A percentile compares a stretch with the other conserved stretches of the same genome.
phyloP scores from a whole-genome alignment of 2,888 invertebrate species.

The Lysandra coridon region DNA sequence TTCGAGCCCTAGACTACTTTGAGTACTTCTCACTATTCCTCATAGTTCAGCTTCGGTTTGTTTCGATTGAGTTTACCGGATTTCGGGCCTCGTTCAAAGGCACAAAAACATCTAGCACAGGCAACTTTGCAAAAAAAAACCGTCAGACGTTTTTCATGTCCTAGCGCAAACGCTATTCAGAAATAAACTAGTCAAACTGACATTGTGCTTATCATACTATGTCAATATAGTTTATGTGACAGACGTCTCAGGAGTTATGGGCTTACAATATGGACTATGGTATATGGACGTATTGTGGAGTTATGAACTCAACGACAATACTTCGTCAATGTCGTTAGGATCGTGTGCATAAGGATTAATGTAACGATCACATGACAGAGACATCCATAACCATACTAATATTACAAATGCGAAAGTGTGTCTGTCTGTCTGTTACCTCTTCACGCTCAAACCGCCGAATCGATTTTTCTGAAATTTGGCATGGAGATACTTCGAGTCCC shows the following conservation, averaged over 20 bases:
- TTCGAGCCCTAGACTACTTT: neutral
- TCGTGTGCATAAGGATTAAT: neutral
- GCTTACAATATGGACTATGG: neutral
- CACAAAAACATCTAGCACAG: conserved; percentile 7
- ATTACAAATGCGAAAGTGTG: too few relatives aligned
- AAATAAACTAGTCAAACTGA: neutral
- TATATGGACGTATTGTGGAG: neutral
- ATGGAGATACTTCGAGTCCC: too few relatives aligned
- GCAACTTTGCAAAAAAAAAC: neutral
- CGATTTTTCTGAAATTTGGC: too few relatives aligned
- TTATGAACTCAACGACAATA: neutral
- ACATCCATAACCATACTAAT: too few relatives aligned
- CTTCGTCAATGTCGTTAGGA: neutral
- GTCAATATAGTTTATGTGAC: conserved; percentile 2
- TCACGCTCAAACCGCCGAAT: too few relatives aligned
- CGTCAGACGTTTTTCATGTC: neutral
- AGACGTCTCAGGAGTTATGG: neutral
- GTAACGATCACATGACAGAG: neutral
- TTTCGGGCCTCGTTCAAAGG: neutral
- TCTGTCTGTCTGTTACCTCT: too few relatives aligned
- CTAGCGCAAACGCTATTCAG: neutral
- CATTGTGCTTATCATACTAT: conserved; percentile 1
- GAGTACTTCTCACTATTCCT: conserved; percentile 15
- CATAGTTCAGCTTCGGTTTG: neutral
- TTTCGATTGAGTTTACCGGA: neutral